Base-by-base conservation (phyloP, 2,888 invertebrate genomes). In the Elgonia sp. region DNA sequence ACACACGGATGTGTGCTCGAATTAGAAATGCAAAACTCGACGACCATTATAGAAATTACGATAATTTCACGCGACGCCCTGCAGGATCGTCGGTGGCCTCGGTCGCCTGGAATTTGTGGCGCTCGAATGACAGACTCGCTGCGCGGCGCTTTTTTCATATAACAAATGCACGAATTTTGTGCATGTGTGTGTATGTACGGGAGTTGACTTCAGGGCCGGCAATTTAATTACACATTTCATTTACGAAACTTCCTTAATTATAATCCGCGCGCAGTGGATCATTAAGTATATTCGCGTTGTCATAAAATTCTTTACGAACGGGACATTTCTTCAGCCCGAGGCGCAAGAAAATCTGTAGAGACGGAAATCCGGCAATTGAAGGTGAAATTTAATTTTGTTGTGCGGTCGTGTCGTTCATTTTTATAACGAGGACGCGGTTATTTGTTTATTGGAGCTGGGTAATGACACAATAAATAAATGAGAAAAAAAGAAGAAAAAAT, bases 11-110 rank as follows among this genome's bases (percentile, higher is more conserved):
- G 82, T 75, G 42, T 60, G 72, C 84, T 70, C 81, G 89, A 88
- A 90, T 90, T 90, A 90, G 87, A 89, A 89, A 90, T 90, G 90
- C 90, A 90, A 90, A 90, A 90, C 86, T 84, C 75, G 63, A 70
- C 85, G 88, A 88, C 85, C 82, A 88, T 88, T 87, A 87, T 80
- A 73, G 62, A 88, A 85, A 88, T 85, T 85, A 75, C 75, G 79
- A 88, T 88, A 77, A 85, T 88, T 85, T 85, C 46, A 75, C 81
- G 63, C 69, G 81, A 84, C 84, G 84, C 87, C 87, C 80, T 81
- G 55, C 80, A 87, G 84, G 87, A 81, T 81, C 72, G 46, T 40
- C 87, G 75, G 42, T 62, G 79, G 63, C 79, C 80, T 83, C 80
- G 83, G 37, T 7, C 50, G 39, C 76, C 20, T 60, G 86, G 62